Evolutionary conservation across 2,888 invertebrate genomes (phyloP).

Genomic region (Phortica okadai): DNA sequence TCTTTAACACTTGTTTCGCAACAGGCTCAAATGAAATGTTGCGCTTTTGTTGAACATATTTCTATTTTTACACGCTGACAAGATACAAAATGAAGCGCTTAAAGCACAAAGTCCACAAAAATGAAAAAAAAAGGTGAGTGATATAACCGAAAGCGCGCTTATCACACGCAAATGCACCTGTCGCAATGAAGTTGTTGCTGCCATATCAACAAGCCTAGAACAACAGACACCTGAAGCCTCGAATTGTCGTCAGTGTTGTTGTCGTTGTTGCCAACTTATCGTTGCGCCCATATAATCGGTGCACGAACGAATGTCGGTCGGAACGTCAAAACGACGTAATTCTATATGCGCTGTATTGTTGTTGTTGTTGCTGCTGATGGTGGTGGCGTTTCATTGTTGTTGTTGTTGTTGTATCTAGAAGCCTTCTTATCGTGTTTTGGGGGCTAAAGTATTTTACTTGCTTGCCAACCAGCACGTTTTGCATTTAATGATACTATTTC

Average conservation of each 20-base stretch:
- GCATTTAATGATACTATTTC: constrained; percentile 27
- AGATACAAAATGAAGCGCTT: too few relatives aligned
- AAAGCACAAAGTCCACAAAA: too few relatives aligned
- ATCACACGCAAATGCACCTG: too few relatives aligned
- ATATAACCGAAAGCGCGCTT: too few relatives aligned
- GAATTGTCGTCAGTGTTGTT: not conserved
- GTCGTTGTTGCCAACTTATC: not conserved
- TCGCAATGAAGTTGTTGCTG: too few relatives aligned
- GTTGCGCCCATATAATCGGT: constrained; percentile 20
- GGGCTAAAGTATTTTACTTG: constrained; percentile 13
- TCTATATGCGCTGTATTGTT: not conserved
- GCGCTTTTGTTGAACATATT: too few relatives aligned
- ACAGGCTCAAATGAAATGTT: too few relatives aligned
- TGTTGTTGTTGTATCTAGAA: not conserved
- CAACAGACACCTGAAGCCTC: constrained; percentile 1
- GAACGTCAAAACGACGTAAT: not conserved
- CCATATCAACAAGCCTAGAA: not conserved
- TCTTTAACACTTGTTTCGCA: too few relatives aligned
- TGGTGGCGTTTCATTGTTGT: not conserved
- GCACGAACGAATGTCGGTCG: not conserved
- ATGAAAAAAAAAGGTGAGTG: too few relatives aligned
- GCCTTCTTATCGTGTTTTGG: constrained; percentile 16
- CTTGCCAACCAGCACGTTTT: constrained; percentile 29
- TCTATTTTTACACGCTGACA: too few relatives aligned
- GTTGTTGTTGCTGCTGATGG: not conserved